Percentiles rank a stretch among this genome's conserved stretches.
Evolutionary conservation across 92 coral and sea anemone species (phyloP).

Genomic region (Plumapathes pennacea): DNA sequence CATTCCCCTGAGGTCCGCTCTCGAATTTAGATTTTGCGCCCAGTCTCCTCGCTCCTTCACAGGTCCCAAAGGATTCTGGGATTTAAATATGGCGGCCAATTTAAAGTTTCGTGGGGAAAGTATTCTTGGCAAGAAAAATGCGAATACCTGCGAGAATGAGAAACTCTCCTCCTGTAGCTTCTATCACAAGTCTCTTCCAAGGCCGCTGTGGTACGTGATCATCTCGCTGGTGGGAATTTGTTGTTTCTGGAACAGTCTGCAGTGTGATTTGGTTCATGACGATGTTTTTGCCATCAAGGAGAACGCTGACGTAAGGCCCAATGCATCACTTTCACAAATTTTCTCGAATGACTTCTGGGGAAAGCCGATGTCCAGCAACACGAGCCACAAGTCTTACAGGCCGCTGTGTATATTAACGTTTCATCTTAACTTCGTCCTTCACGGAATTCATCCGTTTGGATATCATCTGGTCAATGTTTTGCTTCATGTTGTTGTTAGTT

Average conservation of each 20-base stretch:
- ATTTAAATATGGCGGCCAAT: conserved; percentile 71
- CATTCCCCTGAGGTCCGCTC: too few relatives aligned
- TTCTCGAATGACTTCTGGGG: conserved; percentile 91
- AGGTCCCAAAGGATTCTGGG: conserved; percentile 1
- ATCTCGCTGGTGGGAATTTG: conserved; percentile 40
- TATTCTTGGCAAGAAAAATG: background rate
- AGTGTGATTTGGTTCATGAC: conserved; percentile 80
- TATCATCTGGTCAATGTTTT: conserved; percentile 69
- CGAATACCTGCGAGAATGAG: background rate
- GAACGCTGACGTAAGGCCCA: conserved; percentile 70
- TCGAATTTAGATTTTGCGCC: too few relatives aligned
- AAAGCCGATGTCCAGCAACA: conserved; percentile 73
- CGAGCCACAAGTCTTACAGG: conserved; percentile 90
- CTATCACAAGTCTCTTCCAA: conserved; percentile 22
- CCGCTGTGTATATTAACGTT: conserved; percentile 84
- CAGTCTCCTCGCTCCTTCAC: too few relatives aligned
- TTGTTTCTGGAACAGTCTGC: conserved; percentile 65
- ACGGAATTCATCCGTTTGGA: conserved; percentile 73
- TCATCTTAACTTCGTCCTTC: conserved; percentile 65
- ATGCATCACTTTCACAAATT: conserved; percentile 38
- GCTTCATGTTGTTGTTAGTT: conserved; percentile 62
- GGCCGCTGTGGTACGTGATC: conserved; percentile 42
- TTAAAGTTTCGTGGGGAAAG: conserved; percentile 42
- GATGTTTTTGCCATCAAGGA: conserved; percentile 86
- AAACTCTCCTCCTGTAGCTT: conserved; percentile 8